Percentiles rank a stretch among this genome's conserved stretches.
Evolutionary conservation across 2,797 vertebrate genomes (phyloP).

Genomic region (Melanotaenia pygmaea): DNA sequence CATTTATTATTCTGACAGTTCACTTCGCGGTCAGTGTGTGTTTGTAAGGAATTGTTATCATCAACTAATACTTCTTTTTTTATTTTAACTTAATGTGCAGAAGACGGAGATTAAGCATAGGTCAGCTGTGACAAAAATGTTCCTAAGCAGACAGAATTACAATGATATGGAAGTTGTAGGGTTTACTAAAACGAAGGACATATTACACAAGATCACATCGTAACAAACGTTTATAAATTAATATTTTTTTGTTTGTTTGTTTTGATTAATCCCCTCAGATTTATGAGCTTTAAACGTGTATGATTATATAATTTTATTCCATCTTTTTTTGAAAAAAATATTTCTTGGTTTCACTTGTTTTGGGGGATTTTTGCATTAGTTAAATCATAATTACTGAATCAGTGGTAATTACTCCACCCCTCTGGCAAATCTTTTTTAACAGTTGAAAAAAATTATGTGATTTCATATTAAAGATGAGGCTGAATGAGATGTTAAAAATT

Average conservation of each 20-base stretch:
- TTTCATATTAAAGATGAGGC: background rate
- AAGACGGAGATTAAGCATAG: slow-evolving; percentile 33
- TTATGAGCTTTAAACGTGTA: background rate
- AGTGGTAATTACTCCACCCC: background rate
- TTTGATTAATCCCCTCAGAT: background rate
- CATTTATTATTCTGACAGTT: slow-evolving; percentile 77
- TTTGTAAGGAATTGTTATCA: slow-evolving; percentile 19
- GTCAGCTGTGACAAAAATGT: slow-evolving; percentile 31
- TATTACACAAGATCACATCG: background rate
- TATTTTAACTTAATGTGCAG: slow-evolving; percentile 16
- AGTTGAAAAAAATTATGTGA: background rate
- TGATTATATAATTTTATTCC: background rate
- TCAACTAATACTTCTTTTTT: slow-evolving; percentile 13
- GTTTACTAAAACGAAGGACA: background rate
- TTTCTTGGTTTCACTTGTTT: background rate
- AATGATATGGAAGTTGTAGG: background rate
- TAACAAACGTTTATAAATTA: background rate
- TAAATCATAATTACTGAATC: background rate
- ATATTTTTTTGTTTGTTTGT: background rate
- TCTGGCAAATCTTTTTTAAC: background rate
- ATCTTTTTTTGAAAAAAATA: background rate
- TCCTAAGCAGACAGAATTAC: background rate
- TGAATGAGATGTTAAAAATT: background rate
- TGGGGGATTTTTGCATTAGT: background rate
- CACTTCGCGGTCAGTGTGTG: slow-evolving; percentile 67